Evolutionary conservation across 92 coral and sea anemone species (phyloP).

Genomic region (Montipora capitata): DNA sequence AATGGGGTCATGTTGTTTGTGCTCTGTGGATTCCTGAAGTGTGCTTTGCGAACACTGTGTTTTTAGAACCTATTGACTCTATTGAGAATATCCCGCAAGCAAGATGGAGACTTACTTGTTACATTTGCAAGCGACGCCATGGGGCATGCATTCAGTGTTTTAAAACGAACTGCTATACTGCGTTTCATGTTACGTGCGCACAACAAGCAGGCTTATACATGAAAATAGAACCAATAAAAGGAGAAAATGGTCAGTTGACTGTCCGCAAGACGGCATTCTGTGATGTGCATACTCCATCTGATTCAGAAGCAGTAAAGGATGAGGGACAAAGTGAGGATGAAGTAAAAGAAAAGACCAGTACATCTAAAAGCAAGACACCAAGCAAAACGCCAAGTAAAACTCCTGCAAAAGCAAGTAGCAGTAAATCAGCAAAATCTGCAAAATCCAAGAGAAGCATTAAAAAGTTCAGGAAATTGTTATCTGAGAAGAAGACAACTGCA

Average conservation of each 20-base stretch:
- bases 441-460: conserved; percentile 88
- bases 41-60: conserved; percentile 99
- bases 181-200: conserved; percentile 99
- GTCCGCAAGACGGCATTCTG: conserved; percentile 98
- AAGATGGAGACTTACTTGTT: conserved; percentile 97
- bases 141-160: conserved; percentile 99
- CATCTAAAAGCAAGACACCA: conserved; percentile 82
- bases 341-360: conserved; percentile 70
- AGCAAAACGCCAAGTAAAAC: conserved; percentile 27
- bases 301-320: conserved; percentile 80
- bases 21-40: conserved; percentile 99
- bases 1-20: conserved; percentile 99
- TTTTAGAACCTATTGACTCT: conserved; percentile 99
- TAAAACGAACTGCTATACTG: conserved; percentile 99
- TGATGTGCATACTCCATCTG: conserved; percentile 94
- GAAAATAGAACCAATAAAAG: conserved; percentile 97
- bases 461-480: conserved; percentile 92
- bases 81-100: conserved; percentile 98
- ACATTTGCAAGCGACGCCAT: conserved; percentile 97
- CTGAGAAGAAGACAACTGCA: conserved; percentile 96
- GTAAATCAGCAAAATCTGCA: conserved; percentile 65
- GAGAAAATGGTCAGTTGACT: conserved; percentile 92
- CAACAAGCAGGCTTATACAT: conserved; percentile 99
- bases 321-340: conserved; percentile 88
- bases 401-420: conserved; percentile 3